These are phyloP conservation scores for Lytechinus variegatus DNA, from an alignment of 35 echinoderm and acorn worm genomes.

Conservation along the genomic window DNA sequence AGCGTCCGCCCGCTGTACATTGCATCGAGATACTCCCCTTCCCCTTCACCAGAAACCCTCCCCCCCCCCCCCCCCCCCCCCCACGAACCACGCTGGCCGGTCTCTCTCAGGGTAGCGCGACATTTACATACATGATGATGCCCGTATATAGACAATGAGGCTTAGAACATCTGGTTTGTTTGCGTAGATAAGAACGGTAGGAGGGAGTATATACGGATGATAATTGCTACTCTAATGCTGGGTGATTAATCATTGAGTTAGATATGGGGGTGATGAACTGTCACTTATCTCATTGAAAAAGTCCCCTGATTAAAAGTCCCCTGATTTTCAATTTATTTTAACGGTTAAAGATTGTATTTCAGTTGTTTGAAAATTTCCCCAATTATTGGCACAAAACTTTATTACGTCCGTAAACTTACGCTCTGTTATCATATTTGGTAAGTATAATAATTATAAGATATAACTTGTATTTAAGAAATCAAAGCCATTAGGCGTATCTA, in stretches of 20 bases:
- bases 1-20: neutral
- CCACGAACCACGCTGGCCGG: neutral
- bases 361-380: too few species aligned
- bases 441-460: too few species aligned
- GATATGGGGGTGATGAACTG: too few species aligned
- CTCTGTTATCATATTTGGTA: too few species aligned
- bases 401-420: too few species aligned
- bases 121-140: constrained; percentile 47
- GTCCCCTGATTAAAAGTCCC: too few species aligned
- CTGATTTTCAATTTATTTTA: too few species aligned
- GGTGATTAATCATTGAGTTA: neutral
- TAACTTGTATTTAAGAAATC: too few species aligned
- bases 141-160: constrained; percentile 50
- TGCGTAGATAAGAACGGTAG: constrained; percentile 4
- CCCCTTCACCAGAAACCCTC: neutral
- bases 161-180: neutral
- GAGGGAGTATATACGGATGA: neutral
- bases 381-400: too few species aligned
- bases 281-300: too few species aligned
- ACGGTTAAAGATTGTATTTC: too few species aligned
- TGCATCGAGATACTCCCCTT: neutral
- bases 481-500: too few species aligned
- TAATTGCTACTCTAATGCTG: neutral
- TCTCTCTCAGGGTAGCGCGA: neutral
- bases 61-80: constrained; percentile 10